These are phyloP conservation scores for Poecilia latipinna DNA, from an alignment of 2,113 vertebrate genomes.

Conservation along the genomic window DNA sequence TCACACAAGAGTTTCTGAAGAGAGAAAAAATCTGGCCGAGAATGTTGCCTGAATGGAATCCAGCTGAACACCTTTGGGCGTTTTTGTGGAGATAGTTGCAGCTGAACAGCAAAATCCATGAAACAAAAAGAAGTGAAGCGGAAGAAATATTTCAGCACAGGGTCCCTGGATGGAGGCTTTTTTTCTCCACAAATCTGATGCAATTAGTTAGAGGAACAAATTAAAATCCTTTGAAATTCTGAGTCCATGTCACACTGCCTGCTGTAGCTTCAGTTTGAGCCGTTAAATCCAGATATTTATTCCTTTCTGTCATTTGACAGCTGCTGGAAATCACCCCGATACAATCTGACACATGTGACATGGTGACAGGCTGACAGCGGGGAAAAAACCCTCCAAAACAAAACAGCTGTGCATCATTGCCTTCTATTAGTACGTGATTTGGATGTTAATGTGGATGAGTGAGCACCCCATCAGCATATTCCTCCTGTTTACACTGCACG, in stretches of 20 bases:
- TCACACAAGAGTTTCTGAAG: constrained; percentile 4
- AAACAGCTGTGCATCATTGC: constrained; percentile 45
- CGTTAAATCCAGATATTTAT: not conserved
- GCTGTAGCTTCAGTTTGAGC: constrained; percentile 2
- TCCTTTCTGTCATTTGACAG: constrained; percentile 21
- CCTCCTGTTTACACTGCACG: constrained; percentile 28
- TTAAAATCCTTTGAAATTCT: not conserved
- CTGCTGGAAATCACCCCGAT: constrained; percentile 38
- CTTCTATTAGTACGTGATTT: constrained; percentile 31
- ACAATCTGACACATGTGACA: constrained; percentile 46
- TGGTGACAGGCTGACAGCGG: constrained; percentile 20
- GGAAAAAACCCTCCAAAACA: constrained; percentile 14
- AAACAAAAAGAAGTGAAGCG: not conserved
- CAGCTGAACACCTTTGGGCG: no score
- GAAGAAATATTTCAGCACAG: not conserved
- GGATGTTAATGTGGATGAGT: constrained; percentile 49
- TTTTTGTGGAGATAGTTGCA: not conserved
- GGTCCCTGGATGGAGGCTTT: not conserved
- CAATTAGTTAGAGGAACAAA: not conserved
- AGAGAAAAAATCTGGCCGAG: not conserved
- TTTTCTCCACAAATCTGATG: not conserved
- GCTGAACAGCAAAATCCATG: not conserved
- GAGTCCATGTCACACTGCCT: no score
- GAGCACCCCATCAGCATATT: constrained; percentile 49
- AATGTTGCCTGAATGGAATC: not conserved